These are phyloP conservation scores for Catajapyx aquilonaris DNA, from an alignment of 1,140 invertebrate genomes.

Conservation along the genomic window DNA sequence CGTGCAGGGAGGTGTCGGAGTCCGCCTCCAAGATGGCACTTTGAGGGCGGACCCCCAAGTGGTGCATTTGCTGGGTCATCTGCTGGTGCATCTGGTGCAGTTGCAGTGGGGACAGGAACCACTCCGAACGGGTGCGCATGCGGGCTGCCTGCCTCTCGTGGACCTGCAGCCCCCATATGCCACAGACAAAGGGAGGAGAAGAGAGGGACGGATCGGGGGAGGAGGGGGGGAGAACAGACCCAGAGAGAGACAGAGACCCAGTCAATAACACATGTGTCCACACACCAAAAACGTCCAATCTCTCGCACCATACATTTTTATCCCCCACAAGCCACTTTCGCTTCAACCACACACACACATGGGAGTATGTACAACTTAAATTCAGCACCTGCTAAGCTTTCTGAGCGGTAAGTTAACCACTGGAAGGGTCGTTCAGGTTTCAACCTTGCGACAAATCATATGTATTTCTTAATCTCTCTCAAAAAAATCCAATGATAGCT, in stretches of 20 bases:
- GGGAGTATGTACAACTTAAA: too few species aligned
- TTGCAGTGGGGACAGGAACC: constrained; percentile 60
- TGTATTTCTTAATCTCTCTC: too few species aligned
- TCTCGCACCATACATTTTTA: background rate
- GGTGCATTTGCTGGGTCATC: constrained; percentile 1
- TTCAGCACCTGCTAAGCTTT: too few species aligned
- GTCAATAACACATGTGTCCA: background rate
- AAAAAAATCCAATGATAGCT: too few species aligned
- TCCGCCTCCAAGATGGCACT: constrained; percentile 15
- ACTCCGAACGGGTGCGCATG: constrained; percentile 81
- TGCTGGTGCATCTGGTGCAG: background rate
- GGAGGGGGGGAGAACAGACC: background rate
- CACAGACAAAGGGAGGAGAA: constrained; percentile 3
- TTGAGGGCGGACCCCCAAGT: constrained; percentile 19
- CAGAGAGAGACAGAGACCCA: background rate
- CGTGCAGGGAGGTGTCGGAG: constrained; percentile 23
- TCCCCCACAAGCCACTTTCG: background rate
- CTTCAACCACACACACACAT: background rate
- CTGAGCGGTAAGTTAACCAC: too few species aligned
- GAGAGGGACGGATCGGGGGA: background rate
- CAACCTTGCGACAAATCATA: too few species aligned
- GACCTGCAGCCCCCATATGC: constrained; percentile 33
- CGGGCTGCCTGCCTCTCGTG: constrained; percentile 81
- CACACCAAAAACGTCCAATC: constrained; percentile 2
- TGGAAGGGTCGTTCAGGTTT: too few species aligned